Base-by-base conservation (phyloP, 1,140 invertebrate genomes). In the Apis laboriosa region DNA sequence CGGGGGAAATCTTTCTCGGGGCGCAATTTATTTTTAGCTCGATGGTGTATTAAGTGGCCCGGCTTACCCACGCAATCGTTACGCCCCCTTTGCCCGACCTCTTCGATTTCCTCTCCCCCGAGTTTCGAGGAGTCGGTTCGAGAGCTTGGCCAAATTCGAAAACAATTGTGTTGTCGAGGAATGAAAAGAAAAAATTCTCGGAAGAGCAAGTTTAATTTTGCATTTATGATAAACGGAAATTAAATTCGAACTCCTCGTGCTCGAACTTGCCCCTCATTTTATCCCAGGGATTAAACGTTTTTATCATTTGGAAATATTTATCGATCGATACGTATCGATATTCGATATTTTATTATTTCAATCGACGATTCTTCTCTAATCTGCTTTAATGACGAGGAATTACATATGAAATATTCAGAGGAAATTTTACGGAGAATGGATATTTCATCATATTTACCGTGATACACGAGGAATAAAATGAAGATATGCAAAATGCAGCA, bases 1-100 rank as follows among this genome's bases (percentile, higher is more conserved):
- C 80, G 80, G 55, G 79, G 80, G 80, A 82, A 82, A 82, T 76
- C 80, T 82, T 82, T 68, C 55, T 68, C 15, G 74, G 75, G 56
- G 56, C 49, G 73, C 80, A 77, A 77, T 82, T 82, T 82, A 77
- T 82, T 82, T 82, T 82, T 82, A 55, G 9, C 64, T 64, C 74
- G 61, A 17, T 49, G 66, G 24, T 61, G 56, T 82, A 82, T 82
- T 70, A 82, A 77, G 64, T 77, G 21, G 60, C 68, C 55, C 11
- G 28, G 71, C 28, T 53, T 70, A 60, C 56, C 28, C 64, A n/a
- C 53, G 73, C 43, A 17, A 74, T 74, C 58, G 78, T 17, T 49
- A n/a, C 9, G 2, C 11, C 19, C 11, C 15, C 61, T 56, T 24
- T 12, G 3, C 9, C 9, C 15, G 21, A n/a, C 24, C 8, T 21